Evolutionary conservation across 1,140 invertebrate species (phyloP), one percentile per base, ranked within the genome.

Genomic region (Hydropsyche tenuis): DNA sequence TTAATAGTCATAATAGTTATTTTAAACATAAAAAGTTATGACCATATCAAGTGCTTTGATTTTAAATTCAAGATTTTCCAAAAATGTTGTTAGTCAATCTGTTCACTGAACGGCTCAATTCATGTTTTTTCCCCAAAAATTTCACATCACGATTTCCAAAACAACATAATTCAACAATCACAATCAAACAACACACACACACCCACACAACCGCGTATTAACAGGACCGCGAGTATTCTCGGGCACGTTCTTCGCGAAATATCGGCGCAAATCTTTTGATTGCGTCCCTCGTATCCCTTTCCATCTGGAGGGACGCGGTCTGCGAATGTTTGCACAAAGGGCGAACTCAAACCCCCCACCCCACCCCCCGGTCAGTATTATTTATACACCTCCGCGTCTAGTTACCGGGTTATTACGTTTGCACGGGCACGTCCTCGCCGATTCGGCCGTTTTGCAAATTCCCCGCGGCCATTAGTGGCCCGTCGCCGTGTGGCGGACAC

Each of bases 371-470:
- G 30, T 9, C 9, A 4, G 30, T 37, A 37, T 37, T 68, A 68
- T 68, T 68, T 68, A 68, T 68, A 64, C 18, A 25, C 30, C 3
- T 16, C 9, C 45, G 14, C 20, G 22, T 25, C 65, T 18, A 68
- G 65, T 68, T 37, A 68, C 43, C 3, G 30, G 30, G 48, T 48
- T 68, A 68, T 68, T 48, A 68, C 65, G 65, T 68, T 68, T 68
- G 65, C 65, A 46, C 37, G 45, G 43, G 45, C 65, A 68, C 65
- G 65, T 45, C 45, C 65, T 11, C 20, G 22, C 65, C 65, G 48
- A 48, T 68, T 68, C 23, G 42, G 43, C 42, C 45, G 20, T 68
- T 68, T 68, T 68, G 43, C 45, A 68, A 46, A 68, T 68, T 48
- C 65, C 45, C 43, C 11, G 20, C 12, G 7, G 22, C 65, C 65